A percentile compares a stretch with the other conserved stretches of the same genome.
These are phyloP conservation scores for Dione juno DNA, from an alignment of 2,888 invertebrate species.

Conservation along the genomic window DNA sequence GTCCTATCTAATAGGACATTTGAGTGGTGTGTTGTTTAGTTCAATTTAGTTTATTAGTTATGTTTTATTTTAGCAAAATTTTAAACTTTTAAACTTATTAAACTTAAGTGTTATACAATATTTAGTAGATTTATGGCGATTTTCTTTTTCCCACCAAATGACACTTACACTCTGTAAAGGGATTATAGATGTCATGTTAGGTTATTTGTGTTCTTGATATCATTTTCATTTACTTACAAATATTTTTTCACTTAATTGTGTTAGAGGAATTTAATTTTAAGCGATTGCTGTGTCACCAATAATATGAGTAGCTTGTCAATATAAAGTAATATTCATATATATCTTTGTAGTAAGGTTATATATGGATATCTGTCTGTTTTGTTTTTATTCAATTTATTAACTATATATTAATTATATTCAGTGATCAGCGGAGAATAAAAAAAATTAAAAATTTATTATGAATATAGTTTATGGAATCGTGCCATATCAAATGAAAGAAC, in stretches of 20 bases:
- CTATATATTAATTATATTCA: slow-evolving; percentile 52
- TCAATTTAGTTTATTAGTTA: slow-evolving; percentile 84
- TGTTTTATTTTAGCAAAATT: slow-evolving; percentile 84
- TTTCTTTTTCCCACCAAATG: slow-evolving; percentile 82
- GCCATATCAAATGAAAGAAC: slow-evolving; percentile 55
- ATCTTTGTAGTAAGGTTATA: slow-evolving; percentile 65
- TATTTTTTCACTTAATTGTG: slow-evolving; percentile 66
- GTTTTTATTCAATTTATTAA: slow-evolving; percentile 49
- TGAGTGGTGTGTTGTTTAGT: slow-evolving; percentile 81
- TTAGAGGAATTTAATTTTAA: slow-evolving; percentile 74
- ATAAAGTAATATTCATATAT: slow-evolving; percentile 53
- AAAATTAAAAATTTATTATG: slow-evolving; percentile 42
- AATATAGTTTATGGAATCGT: slow-evolving; percentile 52
- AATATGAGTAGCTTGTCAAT: slow-evolving; percentile 77
- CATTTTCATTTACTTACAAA: slow-evolving; percentile 62
- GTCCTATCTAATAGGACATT: slow-evolving; percentile 77
- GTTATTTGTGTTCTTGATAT: slow-evolving; percentile 62
- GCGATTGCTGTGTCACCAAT: slow-evolving; percentile 83
- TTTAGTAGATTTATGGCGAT: slow-evolving; percentile 78
- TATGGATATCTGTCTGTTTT: slow-evolving; percentile 57
- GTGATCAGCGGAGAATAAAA: slow-evolving; percentile 62
- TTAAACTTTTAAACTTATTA: slow-evolving; percentile 65
- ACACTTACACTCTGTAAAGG: slow-evolving; percentile 59
- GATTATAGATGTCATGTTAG: slow-evolving; percentile 71
- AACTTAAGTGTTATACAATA: slow-evolving; percentile 82